Evolutionary conservation across 23 tunicate species (phyloP), one percentile per base, ranked within the genome.

Genomic region (Trididemnum clinides): DNA sequence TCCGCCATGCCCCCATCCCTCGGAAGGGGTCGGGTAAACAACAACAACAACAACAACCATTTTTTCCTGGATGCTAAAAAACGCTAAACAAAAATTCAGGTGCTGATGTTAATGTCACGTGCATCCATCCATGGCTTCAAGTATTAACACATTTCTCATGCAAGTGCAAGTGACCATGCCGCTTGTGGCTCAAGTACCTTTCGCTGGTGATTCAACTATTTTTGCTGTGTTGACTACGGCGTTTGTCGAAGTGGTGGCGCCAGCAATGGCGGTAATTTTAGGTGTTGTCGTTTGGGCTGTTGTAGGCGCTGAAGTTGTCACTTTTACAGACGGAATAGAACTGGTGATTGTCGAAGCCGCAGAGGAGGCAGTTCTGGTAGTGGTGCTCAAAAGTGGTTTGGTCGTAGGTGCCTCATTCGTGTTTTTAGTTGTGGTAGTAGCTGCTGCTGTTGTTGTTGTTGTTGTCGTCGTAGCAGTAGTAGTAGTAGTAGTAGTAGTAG

Each of bases 401-500:
- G 77, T n/a, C n/a, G n/a, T n/a, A n/a, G n/a, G n/a, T n/a, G n/a
- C n/a, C n/a, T n/a, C n/a, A n/a, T n/a, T n/a, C n/a, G n/a, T n/a
- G n/a, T n/a, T n/a, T n/a, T n/a, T n/a, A n/a, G n/a, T n/a, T n/a
- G n/a, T n/a, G n/a, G n/a, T n/a, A n/a, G n/a, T n/a, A n/a, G n/a
- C n/a, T n/a, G n/a, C n/a, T n/a, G n/a, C n/a, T n/a, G n/a, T n/a
- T n/a, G n/a, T n/a, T n/a, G 37, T 29, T 19, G 33, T 33, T 21
- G 77, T 34, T 28, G 35, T 71, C 19, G 77, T 71, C 6, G 77
- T 19, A 33, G 81, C 10, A 12, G 57, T 2, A 12, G 23, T 4
- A 25, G 83, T 25, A 51, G 83, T 49, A 78, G 83, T 78, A 28
- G 83, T 28, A 51, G 62, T 36, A 25, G 63, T 26, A 3, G 59